A percentile compares a stretch with the other conserved stretches of the same genome.
Evolutionary conservation across 1,140 invertebrate species (phyloP).

Genomic region (Lutraria rhynchaena): DNA sequence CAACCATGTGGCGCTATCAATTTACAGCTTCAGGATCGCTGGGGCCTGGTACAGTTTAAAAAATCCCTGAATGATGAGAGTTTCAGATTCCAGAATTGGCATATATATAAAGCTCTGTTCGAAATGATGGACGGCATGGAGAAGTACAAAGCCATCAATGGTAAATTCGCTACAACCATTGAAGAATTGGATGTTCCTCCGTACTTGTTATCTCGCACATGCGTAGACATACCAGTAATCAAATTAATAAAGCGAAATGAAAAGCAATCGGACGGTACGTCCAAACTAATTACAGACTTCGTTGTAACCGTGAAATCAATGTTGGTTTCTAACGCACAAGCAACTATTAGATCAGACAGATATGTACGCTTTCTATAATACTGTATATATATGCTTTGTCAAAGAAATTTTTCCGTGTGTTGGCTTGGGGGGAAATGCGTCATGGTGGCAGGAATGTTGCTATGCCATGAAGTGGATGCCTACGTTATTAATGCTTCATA

Average conservation of each 20-base stretch:
- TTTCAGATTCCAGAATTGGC: slow-evolving; percentile 25
- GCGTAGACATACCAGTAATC: slow-evolving; percentile 13
- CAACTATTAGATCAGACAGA: slow-evolving; percentile 18
- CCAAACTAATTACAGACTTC: slow-evolving; percentile 16
- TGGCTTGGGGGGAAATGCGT: too few species aligned
- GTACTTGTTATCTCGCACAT: slow-evolving; percentile 29
- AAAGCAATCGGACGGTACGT: not conserved
- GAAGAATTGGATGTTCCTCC: slow-evolving; percentile 34
- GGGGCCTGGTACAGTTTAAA: slow-evolving; percentile 44
- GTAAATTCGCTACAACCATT: not conserved
- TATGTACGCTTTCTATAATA: too few species aligned
- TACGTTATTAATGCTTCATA: too few species aligned
- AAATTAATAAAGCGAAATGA: slow-evolving; percentile 1
- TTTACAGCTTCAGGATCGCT: slow-evolving; percentile 26
- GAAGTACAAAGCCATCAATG: slow-evolving; percentile 20
- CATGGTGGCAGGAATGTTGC: too few species aligned
- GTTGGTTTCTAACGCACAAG: slow-evolving; percentile 10
- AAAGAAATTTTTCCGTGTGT: too few species aligned
- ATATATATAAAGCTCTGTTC: slow-evolving; percentile 30
- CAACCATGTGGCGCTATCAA: slow-evolving; percentile 32
- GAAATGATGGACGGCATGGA: slow-evolving; percentile 34
- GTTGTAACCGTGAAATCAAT: slow-evolving; percentile 15
- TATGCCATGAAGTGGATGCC: too few species aligned
- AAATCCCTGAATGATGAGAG: not conserved
- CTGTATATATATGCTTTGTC: too few species aligned